Conservation (phyloP, 1,140 invertebrate species). For the Drosophila persimilis region DNA sequence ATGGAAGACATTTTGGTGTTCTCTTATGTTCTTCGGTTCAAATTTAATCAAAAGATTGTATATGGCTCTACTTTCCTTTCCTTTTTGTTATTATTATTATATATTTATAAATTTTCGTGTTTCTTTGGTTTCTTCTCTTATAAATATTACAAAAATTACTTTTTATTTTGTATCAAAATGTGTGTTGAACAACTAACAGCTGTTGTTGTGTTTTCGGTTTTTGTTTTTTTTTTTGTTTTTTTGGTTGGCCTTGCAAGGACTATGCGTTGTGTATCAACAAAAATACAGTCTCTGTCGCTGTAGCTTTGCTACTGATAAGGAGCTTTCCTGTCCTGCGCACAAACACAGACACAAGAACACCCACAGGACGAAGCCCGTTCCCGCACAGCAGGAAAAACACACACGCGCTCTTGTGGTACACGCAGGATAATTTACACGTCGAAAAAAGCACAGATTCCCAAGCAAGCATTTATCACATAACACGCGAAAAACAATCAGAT, state of each 20-base stretch:
- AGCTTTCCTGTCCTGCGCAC: conserved; percentile 66
- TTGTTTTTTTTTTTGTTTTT: no score
- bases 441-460: no score
- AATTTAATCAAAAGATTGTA: conserved; percentile 25
- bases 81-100: conserved; percentile 1
- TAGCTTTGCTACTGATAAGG: conserved; percentile 33
- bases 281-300: conserved; percentile 9
- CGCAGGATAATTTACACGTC: no score
- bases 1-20: conserved; percentile 73
- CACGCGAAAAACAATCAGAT: neutral
- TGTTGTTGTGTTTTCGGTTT: conserved; percentile 23
- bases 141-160: conserved; percentile 29
- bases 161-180: conserved; percentile 25
- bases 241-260: conserved; percentile 53
- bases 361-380: conserved; percentile 12
- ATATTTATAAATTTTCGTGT: conserved; percentile 7
- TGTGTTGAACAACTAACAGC: conserved; percentile 52
- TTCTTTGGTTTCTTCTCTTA: conserved; percentile 7
- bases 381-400: conserved; percentile 46
- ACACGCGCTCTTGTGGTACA: conserved; percentile 8
- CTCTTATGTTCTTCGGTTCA: conserved; percentile 11
- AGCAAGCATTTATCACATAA: conserved; percentile 7
- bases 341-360: conserved; percentile 23
- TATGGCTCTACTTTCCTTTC: neutral
- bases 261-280: conserved; percentile 42